phyloP scores from a whole-genome alignment of 2,113 vertebrate genomes.

The Vombatus ursinus region DNA sequence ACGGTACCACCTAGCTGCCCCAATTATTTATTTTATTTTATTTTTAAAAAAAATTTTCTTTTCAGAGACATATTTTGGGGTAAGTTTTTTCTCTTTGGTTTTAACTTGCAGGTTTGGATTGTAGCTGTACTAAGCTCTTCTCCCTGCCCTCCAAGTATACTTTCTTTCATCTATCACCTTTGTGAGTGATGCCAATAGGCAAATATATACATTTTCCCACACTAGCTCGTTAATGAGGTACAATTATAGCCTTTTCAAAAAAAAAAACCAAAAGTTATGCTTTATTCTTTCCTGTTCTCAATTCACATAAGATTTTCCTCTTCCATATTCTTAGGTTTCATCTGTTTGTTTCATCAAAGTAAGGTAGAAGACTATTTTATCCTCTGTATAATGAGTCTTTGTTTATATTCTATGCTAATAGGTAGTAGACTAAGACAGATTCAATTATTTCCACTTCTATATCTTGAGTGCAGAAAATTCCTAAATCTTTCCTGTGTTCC shows the following conservation, averaged over 20 bases:
- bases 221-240: conserved; percentile 39
- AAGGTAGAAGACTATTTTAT: not conserved
- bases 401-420: conserved; percentile 33
- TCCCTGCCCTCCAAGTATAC: not conserved
- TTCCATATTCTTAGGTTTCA: not conserved
- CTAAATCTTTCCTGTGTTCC: conserved; percentile 19
- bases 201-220: conserved; percentile 31
- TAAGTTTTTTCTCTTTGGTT: not conserved
- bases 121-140: not conserved
- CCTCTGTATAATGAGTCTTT: conserved; percentile 10
- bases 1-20: no score
- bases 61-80: not conserved
- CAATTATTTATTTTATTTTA: no score
- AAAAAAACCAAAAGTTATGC: conserved; percentile 23
- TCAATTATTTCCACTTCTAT: conserved; percentile 44
- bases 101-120: not conserved
- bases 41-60: no score
- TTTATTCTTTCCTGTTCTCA: not conserved
- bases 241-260: not conserved
- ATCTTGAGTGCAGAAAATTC: conserved; percentile 19
- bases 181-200: not conserved
- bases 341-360: conserved; percentile 2
- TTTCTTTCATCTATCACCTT: conserved; percentile 3
- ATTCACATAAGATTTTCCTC: not conserved
- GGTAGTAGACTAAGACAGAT: not conserved